These are phyloP conservation scores for Rhyacichthys aspro DNA, from an alignment of 2,797 vertebrate genomes.

Conservation along the genomic window DNA sequence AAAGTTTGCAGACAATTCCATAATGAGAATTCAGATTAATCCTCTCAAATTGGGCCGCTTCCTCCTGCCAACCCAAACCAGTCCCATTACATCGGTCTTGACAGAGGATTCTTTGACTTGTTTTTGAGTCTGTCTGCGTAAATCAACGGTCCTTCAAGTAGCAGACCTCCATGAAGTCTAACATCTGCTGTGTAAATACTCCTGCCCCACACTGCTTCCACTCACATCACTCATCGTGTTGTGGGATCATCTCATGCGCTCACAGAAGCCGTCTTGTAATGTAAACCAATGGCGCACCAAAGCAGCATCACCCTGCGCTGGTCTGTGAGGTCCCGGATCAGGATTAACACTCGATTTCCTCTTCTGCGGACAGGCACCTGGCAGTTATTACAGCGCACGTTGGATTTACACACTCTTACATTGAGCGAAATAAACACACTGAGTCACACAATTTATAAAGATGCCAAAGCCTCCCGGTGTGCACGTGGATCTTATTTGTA, in stretches of 20 bases:
- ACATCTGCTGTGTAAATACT: conserved; percentile 75
- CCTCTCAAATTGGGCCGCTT: conserved; percentile 26
- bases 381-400: conserved; percentile 55
- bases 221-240: conserved; percentile 46
- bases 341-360: conserved; percentile 55
- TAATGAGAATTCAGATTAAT: conserved; percentile 15
- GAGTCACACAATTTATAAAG: conserved; percentile 38
- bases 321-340: conserved; percentile 36
- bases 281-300: conserved; percentile 27
- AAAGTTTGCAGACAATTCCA: conserved; percentile 34
- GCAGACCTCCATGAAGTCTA: conserved; percentile 74
- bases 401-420: conserved; percentile 36
- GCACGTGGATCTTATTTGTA: conserved; percentile 64
- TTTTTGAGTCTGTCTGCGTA: conserved; percentile 56
- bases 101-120: conserved; percentile 47
- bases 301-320: conserved; percentile 31
- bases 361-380: conserved; percentile 53
- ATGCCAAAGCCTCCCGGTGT: conserved; percentile 50
- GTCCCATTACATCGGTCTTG: conserved; percentile 54
- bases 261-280: conserved; percentile 35
- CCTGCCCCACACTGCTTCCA: conserved; percentile 34
- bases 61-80: conserved; percentile 18
- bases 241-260: conserved; percentile 33
- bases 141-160: conserved; percentile 67
- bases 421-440: conserved; percentile 48